A percentile compares a stretch with the other conserved stretches of the same genome.
Evolutionary conservation across 53 echinoderm and acorn worm genomes (phyloP).

Genomic region (Henricia sp.): DNA sequence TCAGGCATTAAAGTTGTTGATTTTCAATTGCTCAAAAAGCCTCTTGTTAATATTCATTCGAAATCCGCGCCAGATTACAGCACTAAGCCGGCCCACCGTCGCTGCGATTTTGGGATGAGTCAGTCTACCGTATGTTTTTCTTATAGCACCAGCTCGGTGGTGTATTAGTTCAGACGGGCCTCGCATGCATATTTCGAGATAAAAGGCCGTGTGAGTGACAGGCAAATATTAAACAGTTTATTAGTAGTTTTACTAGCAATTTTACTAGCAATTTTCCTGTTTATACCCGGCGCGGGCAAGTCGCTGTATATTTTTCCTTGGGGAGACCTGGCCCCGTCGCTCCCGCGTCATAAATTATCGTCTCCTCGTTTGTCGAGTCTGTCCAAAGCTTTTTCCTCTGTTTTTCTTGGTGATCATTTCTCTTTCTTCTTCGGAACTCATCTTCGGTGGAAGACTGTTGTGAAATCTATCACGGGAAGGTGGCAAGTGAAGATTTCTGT

Average conservation of each 20-base stretch:
- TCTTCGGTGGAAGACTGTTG: constrained; percentile 27
- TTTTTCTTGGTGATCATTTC: neutral
- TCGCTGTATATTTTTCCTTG: constrained; percentile 53
- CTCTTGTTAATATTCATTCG: constrained; percentile 13
- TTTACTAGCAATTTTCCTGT: constrained; percentile 63
- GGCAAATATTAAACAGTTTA: constrained; percentile 61
- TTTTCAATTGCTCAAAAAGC: too few relatives aligned
- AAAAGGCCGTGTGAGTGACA: constrained; percentile 36
- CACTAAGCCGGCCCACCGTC: neutral
- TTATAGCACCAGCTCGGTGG: too few relatives aligned
- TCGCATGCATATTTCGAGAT: constrained; percentile 34
- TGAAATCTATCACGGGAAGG: constrained; percentile 47
- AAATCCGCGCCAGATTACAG: neutral
- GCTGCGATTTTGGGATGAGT: too few relatives aligned
- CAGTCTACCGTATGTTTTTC: too few relatives aligned
- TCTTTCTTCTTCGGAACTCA: constrained; percentile 4
- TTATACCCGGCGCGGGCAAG: constrained; percentile 37
- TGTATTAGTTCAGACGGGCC: neutral
- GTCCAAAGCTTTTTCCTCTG: too few relatives aligned
- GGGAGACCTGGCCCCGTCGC: constrained; percentile 22
- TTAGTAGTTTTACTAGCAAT: constrained; percentile 63
- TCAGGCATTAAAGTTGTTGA: too few relatives aligned
- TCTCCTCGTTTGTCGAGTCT: constrained; percentile 13
- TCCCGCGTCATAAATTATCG: constrained; percentile 36
- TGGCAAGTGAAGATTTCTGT: constrained; percentile 52